Conservation (phyloP, 2,888 invertebrate species). For the Andrena trimmerana region DNA sequence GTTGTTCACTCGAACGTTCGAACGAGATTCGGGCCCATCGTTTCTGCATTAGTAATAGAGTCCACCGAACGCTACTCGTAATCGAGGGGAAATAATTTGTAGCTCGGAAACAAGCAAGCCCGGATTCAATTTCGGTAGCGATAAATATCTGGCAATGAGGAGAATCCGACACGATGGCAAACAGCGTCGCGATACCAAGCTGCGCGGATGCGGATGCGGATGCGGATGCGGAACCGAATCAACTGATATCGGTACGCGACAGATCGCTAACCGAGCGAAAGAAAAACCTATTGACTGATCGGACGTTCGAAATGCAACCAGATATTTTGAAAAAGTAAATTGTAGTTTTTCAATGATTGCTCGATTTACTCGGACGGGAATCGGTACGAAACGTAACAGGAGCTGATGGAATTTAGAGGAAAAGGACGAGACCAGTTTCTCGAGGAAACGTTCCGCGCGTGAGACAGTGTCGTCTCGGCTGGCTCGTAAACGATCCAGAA, state of each 20-base stretch:
- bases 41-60: neutral
- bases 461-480: slow-evolving; percentile 4
- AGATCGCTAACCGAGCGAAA: too few relatives aligned
- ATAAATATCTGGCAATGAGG: too few relatives aligned
- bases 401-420: neutral
- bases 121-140: slow-evolving; percentile 1
- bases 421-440: neutral
- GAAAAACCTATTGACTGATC: too few relatives aligned
- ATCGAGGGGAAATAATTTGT: slow-evolving; percentile 2
- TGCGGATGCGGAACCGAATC: too few relatives aligned
- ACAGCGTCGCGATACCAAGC: too few relatives aligned
- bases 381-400: neutral
- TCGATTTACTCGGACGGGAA: neutral
- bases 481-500: neutral
- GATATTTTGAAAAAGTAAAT: too few relatives aligned
- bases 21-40: neutral
- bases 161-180: too few relatives aligned
- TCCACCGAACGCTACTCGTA: too few relatives aligned
- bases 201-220: too few relatives aligned
- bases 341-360: too few relatives aligned
- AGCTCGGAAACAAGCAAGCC: neutral
- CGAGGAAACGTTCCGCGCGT: slow-evolving; percentile 1
- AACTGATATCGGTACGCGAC: too few relatives aligned
- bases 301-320: too few relatives aligned
- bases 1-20: neutral